These are phyloP conservation scores for Leucophenga varia DNA, from an alignment of 1,140 invertebrate genomes.

Conservation along the genomic window DNA sequence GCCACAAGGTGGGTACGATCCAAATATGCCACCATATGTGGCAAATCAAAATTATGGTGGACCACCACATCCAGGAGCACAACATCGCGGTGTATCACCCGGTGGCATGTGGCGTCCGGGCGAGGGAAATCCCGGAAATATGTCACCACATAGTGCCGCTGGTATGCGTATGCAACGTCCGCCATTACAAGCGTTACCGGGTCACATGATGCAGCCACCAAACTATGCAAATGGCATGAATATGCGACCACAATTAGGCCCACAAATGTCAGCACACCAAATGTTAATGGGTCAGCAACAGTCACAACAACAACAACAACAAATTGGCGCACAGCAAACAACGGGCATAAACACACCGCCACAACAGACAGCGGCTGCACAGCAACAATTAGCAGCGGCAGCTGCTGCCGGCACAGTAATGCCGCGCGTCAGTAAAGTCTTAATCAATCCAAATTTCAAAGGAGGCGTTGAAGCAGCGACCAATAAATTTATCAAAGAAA, in stretches of 20 bases:
- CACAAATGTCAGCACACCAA: conserved; percentile 21
- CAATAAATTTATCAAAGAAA: conserved; percentile 55
- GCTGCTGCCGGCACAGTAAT: conserved; percentile 4
- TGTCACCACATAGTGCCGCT: background rate
- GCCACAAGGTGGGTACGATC: background rate
- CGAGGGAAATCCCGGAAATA: too few species aligned
- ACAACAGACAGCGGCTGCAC: background rate
- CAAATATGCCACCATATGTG: too few species aligned
- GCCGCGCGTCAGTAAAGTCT: conserved; percentile 47
- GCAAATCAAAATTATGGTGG: too few species aligned
- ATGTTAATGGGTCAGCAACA: conserved; percentile 9
- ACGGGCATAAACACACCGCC: background rate
- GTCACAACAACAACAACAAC: conserved; percentile 9
- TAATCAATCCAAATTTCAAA: conserved; percentile 56
- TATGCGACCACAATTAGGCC: conserved; percentile 26
- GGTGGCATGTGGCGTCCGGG: too few species aligned
- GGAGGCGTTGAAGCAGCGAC: conserved; percentile 55
- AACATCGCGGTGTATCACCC: too few species aligned
- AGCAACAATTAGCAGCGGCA: conserved; percentile 5
- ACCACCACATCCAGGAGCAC: too few species aligned
- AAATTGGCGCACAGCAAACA: background rate
- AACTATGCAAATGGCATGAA: conserved; percentile 42
- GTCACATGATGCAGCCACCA: conserved; percentile 37
- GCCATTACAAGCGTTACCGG: conserved; percentile 35
- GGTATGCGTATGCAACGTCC: conserved; percentile 41